Conservation (phyloP, 2,113 vertebrate genomes). For the Lophius piscatorius region DNA sequence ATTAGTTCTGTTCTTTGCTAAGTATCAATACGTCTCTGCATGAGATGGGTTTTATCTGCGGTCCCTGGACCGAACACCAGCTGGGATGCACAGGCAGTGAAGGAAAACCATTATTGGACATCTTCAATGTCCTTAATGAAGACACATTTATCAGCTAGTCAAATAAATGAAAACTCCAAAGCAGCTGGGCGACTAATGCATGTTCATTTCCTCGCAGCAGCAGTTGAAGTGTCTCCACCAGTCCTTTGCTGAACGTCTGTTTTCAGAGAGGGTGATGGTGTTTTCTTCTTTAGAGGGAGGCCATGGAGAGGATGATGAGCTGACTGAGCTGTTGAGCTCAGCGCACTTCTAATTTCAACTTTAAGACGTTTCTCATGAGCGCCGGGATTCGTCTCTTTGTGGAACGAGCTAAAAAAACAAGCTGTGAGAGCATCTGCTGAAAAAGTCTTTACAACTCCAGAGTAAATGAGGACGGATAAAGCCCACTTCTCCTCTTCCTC, state of each 20-base stretch:
- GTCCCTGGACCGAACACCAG: too few species aligned
- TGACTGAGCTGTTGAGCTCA: too few species aligned
- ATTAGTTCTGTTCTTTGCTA: too few species aligned
- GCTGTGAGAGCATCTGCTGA: conserved; percentile 5
- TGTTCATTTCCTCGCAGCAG: too few species aligned
- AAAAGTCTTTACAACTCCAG: conserved; percentile 16
- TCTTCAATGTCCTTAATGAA: too few species aligned
- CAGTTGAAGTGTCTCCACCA: background rate
- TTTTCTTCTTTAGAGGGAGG: background rate
- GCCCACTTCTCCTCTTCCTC: too few species aligned
- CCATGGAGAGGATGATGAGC: conserved; percentile 15
- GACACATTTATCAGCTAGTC: background rate
- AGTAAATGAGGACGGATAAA: conserved; percentile 37
- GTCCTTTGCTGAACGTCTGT: background rate
- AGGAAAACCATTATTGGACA: too few species aligned
- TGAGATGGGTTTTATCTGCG: too few species aligned
- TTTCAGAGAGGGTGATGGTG: conserved; percentile 16
- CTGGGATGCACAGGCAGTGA: too few species aligned
- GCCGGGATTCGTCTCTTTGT: background rate
- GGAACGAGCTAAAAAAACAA: conserved; percentile 7
- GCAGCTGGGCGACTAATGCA: too few species aligned
- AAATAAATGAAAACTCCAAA: too few species aligned
- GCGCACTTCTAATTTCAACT: conserved; percentile 15
- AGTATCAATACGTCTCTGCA: too few species aligned
- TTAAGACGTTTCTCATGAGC: background rate